Conservation (phyloP, 2,888 invertebrate genomes). For the Tachystola acroxantha region DNA sequence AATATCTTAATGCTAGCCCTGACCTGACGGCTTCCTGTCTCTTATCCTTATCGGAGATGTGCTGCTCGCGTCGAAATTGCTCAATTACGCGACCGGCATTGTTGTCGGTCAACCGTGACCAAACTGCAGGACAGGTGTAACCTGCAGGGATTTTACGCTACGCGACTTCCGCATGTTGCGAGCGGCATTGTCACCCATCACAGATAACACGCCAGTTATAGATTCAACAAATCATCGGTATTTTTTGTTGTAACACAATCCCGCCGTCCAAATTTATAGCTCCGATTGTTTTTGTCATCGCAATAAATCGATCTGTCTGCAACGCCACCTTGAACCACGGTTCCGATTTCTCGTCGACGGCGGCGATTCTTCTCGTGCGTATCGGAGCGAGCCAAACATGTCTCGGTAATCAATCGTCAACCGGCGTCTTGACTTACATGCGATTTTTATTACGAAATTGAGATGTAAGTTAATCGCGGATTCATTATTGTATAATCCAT, state of each 20-base stretch:
- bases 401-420: slow-evolving; percentile 58
- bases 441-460: slow-evolving; percentile 51
- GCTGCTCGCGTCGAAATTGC: slow-evolving; percentile 54
- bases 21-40: slow-evolving; percentile 47
- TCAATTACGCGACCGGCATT: slow-evolving; percentile 62
- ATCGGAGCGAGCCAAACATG: slow-evolving; percentile 62
- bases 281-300: slow-evolving; percentile 39
- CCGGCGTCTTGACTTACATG: slow-evolving; percentile 52
- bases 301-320: slow-evolving; percentile 42
- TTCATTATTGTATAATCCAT: neutral
- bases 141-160: slow-evolving; percentile 33
- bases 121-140: slow-evolving; percentile 58
- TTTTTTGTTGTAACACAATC: slow-evolving; percentile 17
- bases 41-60: slow-evolving; percentile 62
- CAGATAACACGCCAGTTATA: slow-evolving; percentile 11
- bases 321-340: slow-evolving; percentile 59
- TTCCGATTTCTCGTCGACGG: slow-evolving; percentile 60
- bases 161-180: slow-evolving; percentile 51
- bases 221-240: slow-evolving; percentile 14
- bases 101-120: slow-evolving; percentile 61
- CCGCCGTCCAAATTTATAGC: slow-evolving; percentile 16
- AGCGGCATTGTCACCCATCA: slow-evolving; percentile 13
- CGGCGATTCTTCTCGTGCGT: slow-evolving; percentile 58
- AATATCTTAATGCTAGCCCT: slow-evolving; percentile 15
- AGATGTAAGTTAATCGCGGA: slow-evolving; percentile 33